phyloP scores from a whole-genome alignment of 1,140 invertebrate species.

The Steinernema feltiae region DNA sequence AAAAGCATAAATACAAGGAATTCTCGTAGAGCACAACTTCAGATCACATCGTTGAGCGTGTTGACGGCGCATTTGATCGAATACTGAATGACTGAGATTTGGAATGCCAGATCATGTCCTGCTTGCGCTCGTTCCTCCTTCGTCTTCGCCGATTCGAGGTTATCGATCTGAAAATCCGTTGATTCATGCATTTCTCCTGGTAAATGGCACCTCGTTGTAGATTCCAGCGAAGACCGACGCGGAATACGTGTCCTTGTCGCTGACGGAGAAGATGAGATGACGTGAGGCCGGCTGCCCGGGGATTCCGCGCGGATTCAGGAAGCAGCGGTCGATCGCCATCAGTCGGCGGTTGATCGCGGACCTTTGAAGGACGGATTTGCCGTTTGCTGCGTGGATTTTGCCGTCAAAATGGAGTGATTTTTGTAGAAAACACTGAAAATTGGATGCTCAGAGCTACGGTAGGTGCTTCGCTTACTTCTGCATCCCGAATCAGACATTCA shows the following conservation, averaged over 20 bases:
- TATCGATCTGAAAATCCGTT: constrained; percentile 17
- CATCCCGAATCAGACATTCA: neutral
- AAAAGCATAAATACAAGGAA: too few species aligned
- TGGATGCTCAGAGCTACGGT: too few species aligned
- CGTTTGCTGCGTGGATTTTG: too few species aligned
- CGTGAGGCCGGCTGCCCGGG: constrained; percentile 18
- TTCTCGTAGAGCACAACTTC: too few species aligned
- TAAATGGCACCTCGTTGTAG: constrained; percentile 22
- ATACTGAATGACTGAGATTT: too few species aligned
- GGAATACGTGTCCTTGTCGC: constrained; percentile 27
- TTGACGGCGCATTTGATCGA: too few species aligned
- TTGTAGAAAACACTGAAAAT: too few species aligned
- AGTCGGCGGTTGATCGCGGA: neutral
- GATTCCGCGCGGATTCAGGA: constrained; percentile 33
- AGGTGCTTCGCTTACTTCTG: too few species aligned
- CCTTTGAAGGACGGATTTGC: neutral
- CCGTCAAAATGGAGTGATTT: too few species aligned
- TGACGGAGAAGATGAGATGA: constrained; percentile 32
- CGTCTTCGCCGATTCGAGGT: constrained; percentile 18
- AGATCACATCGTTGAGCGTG: too few species aligned
- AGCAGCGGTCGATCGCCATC: constrained; percentile 28
- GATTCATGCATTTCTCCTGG: neutral
- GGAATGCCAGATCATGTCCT: too few species aligned
- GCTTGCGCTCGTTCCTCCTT: neutral
- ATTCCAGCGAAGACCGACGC: constrained; percentile 26